phyloP scores from a whole-genome alignment of 1,140 invertebrate genomes.

The Drosophila arawakana region DNA sequence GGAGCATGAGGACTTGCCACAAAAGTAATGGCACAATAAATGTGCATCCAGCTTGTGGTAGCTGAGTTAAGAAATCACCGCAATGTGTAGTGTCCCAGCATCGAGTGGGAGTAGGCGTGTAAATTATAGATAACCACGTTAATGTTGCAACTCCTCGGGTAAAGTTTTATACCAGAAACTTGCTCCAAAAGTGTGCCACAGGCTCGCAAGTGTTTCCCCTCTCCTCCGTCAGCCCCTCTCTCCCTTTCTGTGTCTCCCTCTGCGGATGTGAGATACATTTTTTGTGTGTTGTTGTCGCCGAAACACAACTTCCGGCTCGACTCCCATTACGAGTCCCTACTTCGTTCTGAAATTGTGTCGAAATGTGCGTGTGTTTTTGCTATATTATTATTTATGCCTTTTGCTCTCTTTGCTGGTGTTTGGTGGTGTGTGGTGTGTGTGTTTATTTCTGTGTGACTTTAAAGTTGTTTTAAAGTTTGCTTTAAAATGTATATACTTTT shows the following conservation, averaged over 20 bases:
- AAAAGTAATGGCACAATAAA: slow-evolving; percentile 72
- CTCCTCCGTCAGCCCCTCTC: not conserved
- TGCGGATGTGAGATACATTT: slow-evolving; percentile 57
- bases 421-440: too few relatives aligned
- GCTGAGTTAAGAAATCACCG: slow-evolving; percentile 50
- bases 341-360: slow-evolving; percentile 27
- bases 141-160: slow-evolving; percentile 66
- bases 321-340: slow-evolving; percentile 1
- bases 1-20: slow-evolving; percentile 36
- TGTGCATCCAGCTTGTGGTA: slow-evolving; percentile 58
- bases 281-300: slow-evolving; percentile 34
- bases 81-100: slow-evolving; percentile 23
- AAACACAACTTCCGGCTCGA: slow-evolving; percentile 45
- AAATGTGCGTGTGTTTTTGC: slow-evolving; percentile 31
- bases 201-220: slow-evolving; percentile 4
- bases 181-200: slow-evolving; percentile 63
- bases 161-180: slow-evolving; percentile 29
- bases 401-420: not conserved
- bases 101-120: slow-evolving; percentile 51
- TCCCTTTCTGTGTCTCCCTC: slow-evolving; percentile 1
- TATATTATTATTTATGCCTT: slow-evolving; percentile 70
- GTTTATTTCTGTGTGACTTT: slow-evolving; percentile 24
- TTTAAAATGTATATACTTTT: not conserved
- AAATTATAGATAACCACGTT: slow-evolving; percentile 81
- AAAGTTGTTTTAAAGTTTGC: slow-evolving; percentile 34